Evolutionary conservation across 2,888 invertebrate species (phyloP), one percentile per base, ranked within the genome.

Genomic region (Synergus itoensis): DNA sequence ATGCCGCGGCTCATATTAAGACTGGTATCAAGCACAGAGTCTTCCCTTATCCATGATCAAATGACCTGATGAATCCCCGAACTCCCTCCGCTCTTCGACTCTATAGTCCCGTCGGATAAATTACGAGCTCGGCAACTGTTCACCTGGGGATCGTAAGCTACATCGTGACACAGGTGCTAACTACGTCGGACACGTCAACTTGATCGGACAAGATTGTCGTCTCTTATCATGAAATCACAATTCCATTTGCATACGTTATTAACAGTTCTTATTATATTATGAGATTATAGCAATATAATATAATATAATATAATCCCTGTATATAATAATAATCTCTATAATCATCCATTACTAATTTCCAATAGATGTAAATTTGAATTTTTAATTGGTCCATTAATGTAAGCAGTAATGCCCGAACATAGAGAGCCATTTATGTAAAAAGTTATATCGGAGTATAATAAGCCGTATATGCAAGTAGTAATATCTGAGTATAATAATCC

Each of bases 1-100:
- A 87, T 86, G 86, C 84, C 84, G 84, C 85, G 86, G 86, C 89
- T 90, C 89, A 88, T 90, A 89, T 89, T 88, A 89, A 89, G 87
- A 87, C 86, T 83, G 84, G 84, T 83, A 87, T 88, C 84, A 80
- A 73, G n/a, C 16, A 45, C 36, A 57, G 57, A 48, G 69, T 60
- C 75, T 81, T 81, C 79, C 78, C 80, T 78, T 82, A 80, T 82
- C 79, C 45, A 73, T 77, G 77, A 83, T 81, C 77, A 80, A 80
- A 82, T 76, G 80, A 78, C 79, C 80, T 77, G 78, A 65, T 76
- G 78, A 80, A 77, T 69, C 64, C 69, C 65, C 28, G 2, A 16
- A 36, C 36, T 14, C 64, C 36, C n/a, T 36, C 8, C 14, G 36
- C 8, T 9, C n/a, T 65, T 65, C 40, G 4, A 11, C 41, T 9